Percentiles rank a stretch among this genome's conserved stretches.
These are phyloP conservation scores for Taeniopygia guttata DNA, from an alignment of 2,797 vertebrate genomes.

Conservation along the genomic window DNA sequence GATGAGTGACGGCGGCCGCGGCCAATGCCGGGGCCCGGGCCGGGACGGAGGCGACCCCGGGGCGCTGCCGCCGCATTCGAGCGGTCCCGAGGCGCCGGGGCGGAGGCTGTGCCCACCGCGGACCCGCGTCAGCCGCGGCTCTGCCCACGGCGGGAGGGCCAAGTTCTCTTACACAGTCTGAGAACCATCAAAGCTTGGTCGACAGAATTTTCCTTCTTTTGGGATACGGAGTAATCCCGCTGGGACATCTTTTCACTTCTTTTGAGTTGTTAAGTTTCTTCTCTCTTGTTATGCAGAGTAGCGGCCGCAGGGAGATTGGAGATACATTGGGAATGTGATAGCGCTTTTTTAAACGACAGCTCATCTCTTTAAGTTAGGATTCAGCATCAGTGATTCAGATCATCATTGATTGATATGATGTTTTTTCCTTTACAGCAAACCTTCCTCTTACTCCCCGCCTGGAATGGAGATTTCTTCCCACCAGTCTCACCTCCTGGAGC, in stretches of 20 bases:
- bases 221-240: not conserved
- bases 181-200: rapidly evolving
- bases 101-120: not conserved
- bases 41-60: not conserved
- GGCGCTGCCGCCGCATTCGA: not conserved
- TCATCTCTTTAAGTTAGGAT: not conserved
- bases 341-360: not conserved
- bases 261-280: not conserved
- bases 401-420: not conserved
- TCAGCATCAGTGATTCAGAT: not conserved
- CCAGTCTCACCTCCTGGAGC: constrained; percentile 89
- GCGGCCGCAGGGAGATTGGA: not conserved
- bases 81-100: not conserved
- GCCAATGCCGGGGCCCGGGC: not conserved
- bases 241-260: not conserved
- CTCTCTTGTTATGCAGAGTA: not conserved
- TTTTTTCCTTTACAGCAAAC: not conserved
- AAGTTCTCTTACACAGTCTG: rapidly evolving
- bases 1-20: not conserved
- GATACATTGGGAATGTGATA: rapidly evolving
- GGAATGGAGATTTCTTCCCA: constrained; percentile 92
- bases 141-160: not conserved
- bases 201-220: rapidly evolving
- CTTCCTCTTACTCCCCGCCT: not conserved
- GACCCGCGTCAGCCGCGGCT: rapidly evolving